phyloP scores from a whole-genome alignment of 2,888 invertebrate genomes.

The Agrochola litura region DNA sequence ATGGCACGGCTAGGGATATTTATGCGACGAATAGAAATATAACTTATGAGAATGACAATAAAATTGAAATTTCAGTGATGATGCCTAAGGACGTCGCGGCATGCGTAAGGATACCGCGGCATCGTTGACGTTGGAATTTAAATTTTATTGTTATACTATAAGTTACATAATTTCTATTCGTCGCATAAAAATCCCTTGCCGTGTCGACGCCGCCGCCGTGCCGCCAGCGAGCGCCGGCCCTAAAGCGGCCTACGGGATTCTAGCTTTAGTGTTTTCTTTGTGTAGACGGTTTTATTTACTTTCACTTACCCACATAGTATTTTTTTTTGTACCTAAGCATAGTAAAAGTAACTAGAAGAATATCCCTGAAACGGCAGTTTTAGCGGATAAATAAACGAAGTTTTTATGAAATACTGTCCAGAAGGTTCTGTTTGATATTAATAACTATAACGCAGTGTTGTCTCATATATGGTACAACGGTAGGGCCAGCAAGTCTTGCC shows the following conservation, averaged over 20 bases:
- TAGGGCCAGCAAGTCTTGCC: conserved; percentile 68
- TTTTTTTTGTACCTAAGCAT: background rate
- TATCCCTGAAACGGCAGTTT: background rate
- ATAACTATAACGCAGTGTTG: conserved; percentile 48
- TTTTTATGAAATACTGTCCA: conserved; percentile 43
- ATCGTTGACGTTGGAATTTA: background rate
- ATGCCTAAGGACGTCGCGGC: background rate
- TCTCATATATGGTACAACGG: conserved; percentile 66
- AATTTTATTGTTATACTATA: background rate
- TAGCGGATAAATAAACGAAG: conserved; percentile 12
- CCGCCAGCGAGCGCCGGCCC: background rate
- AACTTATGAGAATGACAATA: too few relatives aligned
- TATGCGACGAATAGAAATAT: background rate
- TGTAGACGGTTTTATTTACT: conserved; percentile 23
- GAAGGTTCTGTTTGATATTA: conserved; percentile 50
- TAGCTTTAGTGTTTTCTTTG: conserved; percentile 25
- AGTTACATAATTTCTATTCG: background rate
- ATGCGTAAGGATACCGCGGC: background rate
- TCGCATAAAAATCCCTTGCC: background rate
- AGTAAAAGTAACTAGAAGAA: background rate
- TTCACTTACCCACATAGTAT: conserved; percentile 9
- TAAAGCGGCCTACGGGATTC: conserved; percentile 16
- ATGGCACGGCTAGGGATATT: background rate
- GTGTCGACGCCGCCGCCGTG: background rate
- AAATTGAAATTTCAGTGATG: background rate